Conservation (phyloP, 1,140 invertebrate genomes). For the Drosophila sechellia region DNA sequence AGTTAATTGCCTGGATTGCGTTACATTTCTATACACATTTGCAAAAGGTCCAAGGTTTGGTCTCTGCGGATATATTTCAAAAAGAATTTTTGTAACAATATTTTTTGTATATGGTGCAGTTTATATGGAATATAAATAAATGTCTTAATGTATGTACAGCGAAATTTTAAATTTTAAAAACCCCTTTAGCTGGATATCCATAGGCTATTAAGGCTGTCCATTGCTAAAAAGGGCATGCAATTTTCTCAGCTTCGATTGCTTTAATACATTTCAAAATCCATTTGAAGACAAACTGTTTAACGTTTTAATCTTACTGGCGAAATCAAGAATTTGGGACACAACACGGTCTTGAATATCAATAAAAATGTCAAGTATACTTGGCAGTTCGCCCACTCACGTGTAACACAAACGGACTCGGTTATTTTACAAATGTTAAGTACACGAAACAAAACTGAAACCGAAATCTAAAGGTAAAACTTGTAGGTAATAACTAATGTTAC, state of each 20-base stretch:
- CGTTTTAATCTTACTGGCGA: background rate
- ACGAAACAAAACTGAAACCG: constrained; percentile 36
- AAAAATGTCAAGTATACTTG: constrained; percentile 17
- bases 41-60: constrained; percentile 29
- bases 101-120: constrained; percentile 10
- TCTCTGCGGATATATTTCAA: constrained; percentile 18
- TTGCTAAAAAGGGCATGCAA: constrained; percentile 1
- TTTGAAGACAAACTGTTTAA: constrained; percentile 10
- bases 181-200: background rate
- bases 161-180: constrained; percentile 4
- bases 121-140: background rate
- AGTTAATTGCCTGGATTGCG: constrained; percentile 1
- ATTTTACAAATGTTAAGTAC: constrained; percentile 46
- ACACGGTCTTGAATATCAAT: constrained; percentile 7
- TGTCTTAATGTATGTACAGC: constrained; percentile 31
- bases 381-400: constrained; percentile 3
- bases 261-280: background rate
- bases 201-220: no score
- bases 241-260: constrained; percentile 1
- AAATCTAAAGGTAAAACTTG: constrained; percentile 26
- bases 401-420: constrained; percentile 3
- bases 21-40: constrained; percentile 32
- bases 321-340: background rate
- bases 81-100: constrained; percentile 9
- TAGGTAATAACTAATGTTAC: constrained; percentile 57